Percentiles rank a stretch among this genome's conserved stretches.
Evolutionary conservation across 1,140 invertebrate genomes (phyloP).

Genomic region (Holotrichia oblita): DNA sequence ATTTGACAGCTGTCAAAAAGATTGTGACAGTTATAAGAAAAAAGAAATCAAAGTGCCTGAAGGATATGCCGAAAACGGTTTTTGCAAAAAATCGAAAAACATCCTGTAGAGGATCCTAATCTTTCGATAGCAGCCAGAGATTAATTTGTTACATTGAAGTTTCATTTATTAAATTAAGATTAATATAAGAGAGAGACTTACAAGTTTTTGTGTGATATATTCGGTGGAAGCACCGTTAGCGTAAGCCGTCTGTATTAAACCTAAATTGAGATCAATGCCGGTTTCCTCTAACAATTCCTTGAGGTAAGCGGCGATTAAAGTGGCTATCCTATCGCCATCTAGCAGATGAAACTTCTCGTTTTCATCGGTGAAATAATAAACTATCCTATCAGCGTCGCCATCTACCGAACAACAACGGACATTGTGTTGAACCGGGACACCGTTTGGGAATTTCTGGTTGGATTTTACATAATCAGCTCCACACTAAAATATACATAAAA

Average conservation of each 20-base stretch:
- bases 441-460: constrained; percentile 78
- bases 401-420: constrained; percentile 90
- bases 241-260: constrained; percentile 97
- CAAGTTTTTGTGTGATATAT: constrained; percentile 87
- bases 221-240: constrained; percentile 96
- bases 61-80: too few species aligned
- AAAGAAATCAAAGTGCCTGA: too few species aligned
- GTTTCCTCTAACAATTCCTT: constrained; percentile 78
- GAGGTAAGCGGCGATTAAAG: constrained; percentile 84
- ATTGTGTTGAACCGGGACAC: constrained; percentile 68
- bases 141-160: too few species aligned
- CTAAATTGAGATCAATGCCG: constrained; percentile 78
- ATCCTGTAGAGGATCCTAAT: too few species aligned
- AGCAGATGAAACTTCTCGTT: constrained; percentile 81
- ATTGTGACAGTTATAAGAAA: too few species aligned
- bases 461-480: constrained; percentile 96
- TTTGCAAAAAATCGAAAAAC: too few species aligned
- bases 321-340: constrained; percentile 97
- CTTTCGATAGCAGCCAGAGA: too few species aligned
- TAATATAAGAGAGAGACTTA: too few species aligned
- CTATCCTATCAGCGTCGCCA: constrained; percentile 95
- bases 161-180: too few species aligned
- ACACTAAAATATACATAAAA: constrained; percentile 69
- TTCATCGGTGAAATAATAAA: constrained; percentile 90
- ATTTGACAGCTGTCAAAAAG: too few species aligned